phyloP scores from a whole-genome alignment of 2,888 invertebrate species.

The Oscheius onirici region DNA sequence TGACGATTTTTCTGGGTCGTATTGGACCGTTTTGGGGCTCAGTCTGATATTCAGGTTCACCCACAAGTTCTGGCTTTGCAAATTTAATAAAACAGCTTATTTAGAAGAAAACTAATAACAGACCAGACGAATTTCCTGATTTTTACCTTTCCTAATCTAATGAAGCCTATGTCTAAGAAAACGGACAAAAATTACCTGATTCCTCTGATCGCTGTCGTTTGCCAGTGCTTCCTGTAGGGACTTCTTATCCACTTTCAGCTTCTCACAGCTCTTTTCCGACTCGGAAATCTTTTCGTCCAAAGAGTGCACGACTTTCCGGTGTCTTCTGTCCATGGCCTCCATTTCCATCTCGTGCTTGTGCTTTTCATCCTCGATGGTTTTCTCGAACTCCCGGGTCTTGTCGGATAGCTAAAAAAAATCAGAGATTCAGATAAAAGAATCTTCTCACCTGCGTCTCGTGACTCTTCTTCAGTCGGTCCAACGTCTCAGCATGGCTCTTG shows the following conservation, averaged over 20 bases:
- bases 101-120: no score
- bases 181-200: slow-evolving; percentile 30
- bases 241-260: slow-evolving; percentile 49
- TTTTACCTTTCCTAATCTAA: no score
- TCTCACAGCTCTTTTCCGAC: slow-evolving; percentile 47
- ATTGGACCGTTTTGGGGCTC: no score
- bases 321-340: slow-evolving; percentile 44
- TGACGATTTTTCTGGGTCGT: no score
- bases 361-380: slow-evolving; percentile 45
- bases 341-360: slow-evolving; percentile 46
- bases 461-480: slow-evolving; percentile 40
- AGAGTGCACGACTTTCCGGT: slow-evolving; percentile 47
- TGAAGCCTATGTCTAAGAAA: no score
- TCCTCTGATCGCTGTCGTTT: slow-evolving; percentile 56
- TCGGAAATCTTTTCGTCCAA: slow-evolving; percentile 51
- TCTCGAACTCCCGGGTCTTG: slow-evolving; percentile 45
- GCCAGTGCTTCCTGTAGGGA: slow-evolving; percentile 50
- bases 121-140: no score
- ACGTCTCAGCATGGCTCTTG: slow-evolving; percentile 41
- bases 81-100: no score
- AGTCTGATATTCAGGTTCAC: no score
- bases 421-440: not conserved
- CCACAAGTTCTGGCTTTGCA: no score
- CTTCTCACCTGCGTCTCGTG: slow-evolving; percentile 50
- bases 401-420: slow-evolving; percentile 38